phyloP scores from a whole-genome alignment of 2,113 vertebrate genomes.

The Etia nguti region DNA sequence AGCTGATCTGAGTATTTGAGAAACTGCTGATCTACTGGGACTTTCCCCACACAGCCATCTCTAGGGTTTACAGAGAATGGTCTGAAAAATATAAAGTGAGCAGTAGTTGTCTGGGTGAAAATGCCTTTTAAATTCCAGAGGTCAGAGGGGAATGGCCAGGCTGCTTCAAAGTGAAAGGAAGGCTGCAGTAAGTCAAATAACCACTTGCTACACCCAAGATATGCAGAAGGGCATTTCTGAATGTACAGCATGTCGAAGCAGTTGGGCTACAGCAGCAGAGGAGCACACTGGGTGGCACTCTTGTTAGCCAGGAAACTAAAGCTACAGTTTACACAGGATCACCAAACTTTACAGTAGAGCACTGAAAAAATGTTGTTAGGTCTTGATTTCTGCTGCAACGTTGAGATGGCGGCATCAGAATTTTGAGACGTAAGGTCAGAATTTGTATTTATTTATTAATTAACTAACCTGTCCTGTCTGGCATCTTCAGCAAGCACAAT shows the following conservation, averaged over 20 bases:
- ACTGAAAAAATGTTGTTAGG: background rate
- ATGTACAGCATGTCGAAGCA: background rate
- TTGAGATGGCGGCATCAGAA: background rate
- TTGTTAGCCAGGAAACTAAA: background rate
- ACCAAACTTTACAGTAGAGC: background rate
- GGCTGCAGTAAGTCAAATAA: background rate
- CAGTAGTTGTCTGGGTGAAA: background rate
- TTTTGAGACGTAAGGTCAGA: background rate
- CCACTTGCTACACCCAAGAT: background rate
- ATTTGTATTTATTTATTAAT: background rate
- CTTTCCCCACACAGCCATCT: background rate
- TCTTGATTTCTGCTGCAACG: background rate
- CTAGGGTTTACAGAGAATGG: background rate
- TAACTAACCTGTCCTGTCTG: background rate
- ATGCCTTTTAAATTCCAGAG: background rate
- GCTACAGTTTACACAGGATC: background rate
- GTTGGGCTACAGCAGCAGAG: background rate
- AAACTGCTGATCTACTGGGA: background rate
- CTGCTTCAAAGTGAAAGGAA: background rate
- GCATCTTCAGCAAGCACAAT: background rate
- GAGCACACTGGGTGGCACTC: background rate
- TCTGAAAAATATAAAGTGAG: background rate
- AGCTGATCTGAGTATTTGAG: background rate
- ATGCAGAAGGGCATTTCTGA: background rate
- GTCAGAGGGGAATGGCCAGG: background rate